Conservation (phyloP, 1,140 invertebrate genomes). For the Drosophila equinoxialis region DNA sequence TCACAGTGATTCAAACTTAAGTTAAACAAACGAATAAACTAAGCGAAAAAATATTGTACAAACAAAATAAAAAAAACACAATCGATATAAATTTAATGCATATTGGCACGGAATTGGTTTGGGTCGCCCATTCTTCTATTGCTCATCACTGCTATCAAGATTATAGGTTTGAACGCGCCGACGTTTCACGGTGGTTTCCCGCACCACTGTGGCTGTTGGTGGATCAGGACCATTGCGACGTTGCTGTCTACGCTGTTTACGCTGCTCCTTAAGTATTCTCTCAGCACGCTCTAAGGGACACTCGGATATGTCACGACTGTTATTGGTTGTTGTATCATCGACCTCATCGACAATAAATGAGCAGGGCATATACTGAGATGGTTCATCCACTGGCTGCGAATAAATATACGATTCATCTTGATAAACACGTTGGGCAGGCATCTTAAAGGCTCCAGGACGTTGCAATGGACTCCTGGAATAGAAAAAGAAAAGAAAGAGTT, state of each 20-base stretch:
- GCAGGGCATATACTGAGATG: constrained; percentile 65
- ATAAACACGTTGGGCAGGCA: constrained; percentile 58
- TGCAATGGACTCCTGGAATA: constrained; percentile 59
- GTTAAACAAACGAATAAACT: constrained; percentile 5
- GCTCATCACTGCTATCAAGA: constrained; percentile 47
- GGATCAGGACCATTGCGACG: constrained; percentile 8
- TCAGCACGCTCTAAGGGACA: constrained; percentile 79
- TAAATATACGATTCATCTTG: constrained; percentile 67
- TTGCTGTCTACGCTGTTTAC: constrained; percentile 37
- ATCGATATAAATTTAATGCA: not conserved
- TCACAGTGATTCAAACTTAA: constrained; percentile 9
- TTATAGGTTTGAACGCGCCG: constrained; percentile 44
- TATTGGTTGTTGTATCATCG: constrained; percentile 15
- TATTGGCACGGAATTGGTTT: not conserved
- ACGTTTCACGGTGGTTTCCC: constrained; percentile 8
- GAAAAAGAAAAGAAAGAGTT: too few species aligned
- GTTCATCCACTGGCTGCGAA: constrained; percentile 64
- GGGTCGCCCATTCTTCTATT: not conserved
- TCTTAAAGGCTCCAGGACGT: constrained; percentile 71
- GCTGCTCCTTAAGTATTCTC: constrained; percentile 66
- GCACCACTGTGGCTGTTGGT: not conserved
- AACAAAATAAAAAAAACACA: not conserved
- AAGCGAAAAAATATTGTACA: constrained; percentile 1
- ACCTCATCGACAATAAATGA: constrained; percentile 71
- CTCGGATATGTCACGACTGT: constrained; percentile 43